A percentile compares a stretch with the other conserved stretches of the same genome.
phyloP scores from a whole-genome alignment of 2,888 invertebrate species.

The Noctua comes region DNA sequence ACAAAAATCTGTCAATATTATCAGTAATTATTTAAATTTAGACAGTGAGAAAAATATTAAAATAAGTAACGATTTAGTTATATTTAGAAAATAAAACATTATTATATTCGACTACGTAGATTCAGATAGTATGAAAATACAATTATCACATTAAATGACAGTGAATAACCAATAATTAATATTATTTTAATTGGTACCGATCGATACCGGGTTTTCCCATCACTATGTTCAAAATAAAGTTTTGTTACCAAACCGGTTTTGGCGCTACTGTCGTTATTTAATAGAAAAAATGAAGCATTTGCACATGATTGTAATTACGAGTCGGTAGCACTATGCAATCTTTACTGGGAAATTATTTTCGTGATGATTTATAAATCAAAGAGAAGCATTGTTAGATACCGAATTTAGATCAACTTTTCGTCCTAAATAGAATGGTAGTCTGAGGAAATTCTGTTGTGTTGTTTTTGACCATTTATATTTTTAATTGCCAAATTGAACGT shows the following conservation, averaged over 20 bases:
- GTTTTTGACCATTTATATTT: background rate
- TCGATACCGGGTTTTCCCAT: constrained; percentile 16
- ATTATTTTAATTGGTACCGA: constrained; percentile 1
- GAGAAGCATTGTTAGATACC: background rate
- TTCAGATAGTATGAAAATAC: background rate
- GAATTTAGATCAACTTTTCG: background rate
- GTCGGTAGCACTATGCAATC: background rate
- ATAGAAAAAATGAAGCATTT: background rate
- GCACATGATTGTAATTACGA: background rate
- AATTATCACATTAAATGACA: background rate
- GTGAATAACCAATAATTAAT: background rate
- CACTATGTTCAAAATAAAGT: constrained; percentile 3
- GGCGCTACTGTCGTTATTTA: background rate
- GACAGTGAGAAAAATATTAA: background rate
- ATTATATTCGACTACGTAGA: background rate
- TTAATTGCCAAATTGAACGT: background rate
- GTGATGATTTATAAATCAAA: background rate
- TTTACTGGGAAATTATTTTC: background rate
- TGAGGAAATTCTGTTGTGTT: background rate
- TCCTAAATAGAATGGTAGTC: background rate
- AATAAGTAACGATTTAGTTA: background rate
- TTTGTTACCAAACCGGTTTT: background rate
- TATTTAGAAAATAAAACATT: background rate
- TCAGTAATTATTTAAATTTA: background rate
- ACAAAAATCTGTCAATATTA: too few species aligned